These are phyloP conservation scores for Rostratula benghalensis DNA, from an alignment of 2,113 vertebrate species.

Conservation along the genomic window DNA sequence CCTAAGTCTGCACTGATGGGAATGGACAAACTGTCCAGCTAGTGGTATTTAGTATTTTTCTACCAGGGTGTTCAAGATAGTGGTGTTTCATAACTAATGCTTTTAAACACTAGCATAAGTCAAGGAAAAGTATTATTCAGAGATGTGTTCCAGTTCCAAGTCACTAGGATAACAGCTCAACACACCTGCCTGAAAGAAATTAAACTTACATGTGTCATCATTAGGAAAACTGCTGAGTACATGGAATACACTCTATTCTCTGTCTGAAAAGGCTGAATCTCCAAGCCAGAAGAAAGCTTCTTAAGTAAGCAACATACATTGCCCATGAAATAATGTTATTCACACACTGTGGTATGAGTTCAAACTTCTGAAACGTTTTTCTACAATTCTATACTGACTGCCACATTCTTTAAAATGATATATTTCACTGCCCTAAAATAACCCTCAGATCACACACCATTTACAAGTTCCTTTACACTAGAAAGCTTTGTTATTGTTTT, in stretches of 20 bases:
- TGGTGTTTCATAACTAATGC: not conserved
- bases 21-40: not conserved
- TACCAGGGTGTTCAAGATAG: not conserved
- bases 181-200: not conserved
- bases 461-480: not conserved
- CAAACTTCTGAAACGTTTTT: not conserved
- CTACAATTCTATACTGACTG: not conserved
- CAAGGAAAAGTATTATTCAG: not conserved
- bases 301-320: not conserved
- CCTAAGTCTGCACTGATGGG: not conserved
- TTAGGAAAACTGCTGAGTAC: not conserved
- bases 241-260: not conserved
- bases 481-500: not conserved
- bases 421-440: not conserved
- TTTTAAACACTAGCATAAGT: not conserved
- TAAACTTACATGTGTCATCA: accelerated
- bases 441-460: not conserved
- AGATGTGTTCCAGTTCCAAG: not conserved
- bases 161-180: not conserved
- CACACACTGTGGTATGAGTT: not conserved
- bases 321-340: not conserved
- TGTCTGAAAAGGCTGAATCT: not conserved
- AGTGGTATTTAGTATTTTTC: not conserved
- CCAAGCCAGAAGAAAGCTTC: not conserved
- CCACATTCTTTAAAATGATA: not conserved